These are phyloP conservation scores for Portunus trituberculatus DNA, from an alignment of 1,140 invertebrate species.

Conservation along the genomic window DNA sequence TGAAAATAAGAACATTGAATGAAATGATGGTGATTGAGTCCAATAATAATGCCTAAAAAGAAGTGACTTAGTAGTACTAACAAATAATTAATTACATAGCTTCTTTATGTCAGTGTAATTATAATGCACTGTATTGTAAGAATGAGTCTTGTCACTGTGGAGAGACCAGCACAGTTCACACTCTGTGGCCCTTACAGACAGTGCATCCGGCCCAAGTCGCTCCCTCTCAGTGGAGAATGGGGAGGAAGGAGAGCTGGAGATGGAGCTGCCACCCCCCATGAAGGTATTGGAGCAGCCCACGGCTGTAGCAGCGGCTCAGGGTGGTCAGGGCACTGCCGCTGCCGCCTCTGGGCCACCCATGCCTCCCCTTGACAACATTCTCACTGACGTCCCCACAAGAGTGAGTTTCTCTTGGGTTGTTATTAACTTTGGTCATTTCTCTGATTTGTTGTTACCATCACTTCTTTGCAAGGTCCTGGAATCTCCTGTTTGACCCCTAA, in stretches of 20 bases:
- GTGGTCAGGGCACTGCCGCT: conserved; percentile 79
- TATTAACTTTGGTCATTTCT: too few species aligned
- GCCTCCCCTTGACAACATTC: conserved; percentile 66
- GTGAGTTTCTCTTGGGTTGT: conserved; percentile 33
- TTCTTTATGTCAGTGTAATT: too few species aligned
- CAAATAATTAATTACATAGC: too few species aligned
- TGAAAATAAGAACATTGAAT: too few species aligned
- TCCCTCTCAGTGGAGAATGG: conserved; percentile 77
- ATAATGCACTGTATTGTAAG: too few species aligned
- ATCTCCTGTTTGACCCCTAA: too few species aligned
- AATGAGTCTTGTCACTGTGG: neutral
- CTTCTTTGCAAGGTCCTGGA: too few species aligned
- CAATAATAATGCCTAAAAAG: too few species aligned
- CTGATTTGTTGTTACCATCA: too few species aligned
- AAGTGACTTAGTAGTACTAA: too few species aligned
- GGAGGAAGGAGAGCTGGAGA: conserved; percentile 89
- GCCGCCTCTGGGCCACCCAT: conserved; percentile 83
- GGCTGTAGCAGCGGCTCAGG: conserved; percentile 81
- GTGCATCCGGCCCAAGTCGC: conserved; percentile 80
- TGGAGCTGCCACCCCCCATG: conserved; percentile 97
- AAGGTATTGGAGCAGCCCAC: conserved; percentile 93
- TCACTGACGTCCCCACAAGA: conserved; percentile 60
- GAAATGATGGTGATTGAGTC: too few species aligned
- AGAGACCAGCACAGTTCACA: neutral
- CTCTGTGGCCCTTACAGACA: conserved; percentile 46